phyloP scores from a whole-genome alignment of 2,113 vertebrate species.

The Leiothrix lutea region DNA sequence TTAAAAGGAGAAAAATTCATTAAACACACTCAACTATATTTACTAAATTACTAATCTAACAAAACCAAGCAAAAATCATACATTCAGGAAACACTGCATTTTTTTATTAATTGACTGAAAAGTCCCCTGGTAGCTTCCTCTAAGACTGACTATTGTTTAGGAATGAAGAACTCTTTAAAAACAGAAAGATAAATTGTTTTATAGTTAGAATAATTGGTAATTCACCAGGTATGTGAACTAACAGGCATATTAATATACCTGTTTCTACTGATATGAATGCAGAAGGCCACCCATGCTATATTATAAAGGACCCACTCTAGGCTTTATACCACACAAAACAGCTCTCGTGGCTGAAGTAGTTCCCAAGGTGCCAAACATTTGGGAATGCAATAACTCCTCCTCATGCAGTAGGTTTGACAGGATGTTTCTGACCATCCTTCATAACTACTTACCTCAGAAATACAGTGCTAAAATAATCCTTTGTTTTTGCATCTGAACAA shows the following conservation, averaged over 20 bases:
- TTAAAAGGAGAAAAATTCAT: neutral
- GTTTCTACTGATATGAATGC: neutral
- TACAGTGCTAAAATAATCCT: neutral
- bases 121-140: conserved; percentile 6
- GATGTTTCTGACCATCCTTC: neutral
- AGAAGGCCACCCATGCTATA: neutral
- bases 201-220: conserved; percentile 41
- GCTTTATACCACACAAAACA: neutral
- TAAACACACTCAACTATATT: neutral
- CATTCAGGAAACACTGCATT: conserved; percentile 3
- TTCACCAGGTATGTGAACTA: conserved; percentile 6
- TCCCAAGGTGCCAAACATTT: neutral
- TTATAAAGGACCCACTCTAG: neutral
- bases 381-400: neutral
- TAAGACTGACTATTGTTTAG: neutral
- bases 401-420: neutral
- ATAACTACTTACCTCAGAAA: neutral
- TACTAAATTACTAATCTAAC: conserved; percentile 56
- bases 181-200: conserved; percentile 40
- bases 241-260: neutral
- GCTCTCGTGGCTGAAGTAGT: neutral
- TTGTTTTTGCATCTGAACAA: neutral
- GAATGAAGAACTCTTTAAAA: conserved; percentile 9
- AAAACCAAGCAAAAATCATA: neutral
- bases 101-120: conserved; percentile 39